phyloP scores from a whole-genome alignment of 2,113 vertebrate species.

The Daphoenositta chrysoptera region DNA sequence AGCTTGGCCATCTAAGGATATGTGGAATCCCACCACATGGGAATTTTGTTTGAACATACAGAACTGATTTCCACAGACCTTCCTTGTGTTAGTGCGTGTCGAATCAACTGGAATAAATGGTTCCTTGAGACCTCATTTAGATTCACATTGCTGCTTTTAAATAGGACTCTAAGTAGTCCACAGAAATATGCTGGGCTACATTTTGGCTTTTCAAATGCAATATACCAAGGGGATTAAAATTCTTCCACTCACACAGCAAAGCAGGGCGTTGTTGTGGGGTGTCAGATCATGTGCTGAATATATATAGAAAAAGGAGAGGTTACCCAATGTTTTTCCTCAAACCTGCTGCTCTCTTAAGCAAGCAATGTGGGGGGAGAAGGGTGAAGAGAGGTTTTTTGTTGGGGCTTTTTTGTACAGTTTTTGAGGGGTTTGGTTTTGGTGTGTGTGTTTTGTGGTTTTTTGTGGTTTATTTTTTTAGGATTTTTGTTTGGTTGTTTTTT shows the following conservation, averaged over 20 bases:
- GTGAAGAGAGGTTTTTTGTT: not conserved
- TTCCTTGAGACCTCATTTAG: not conserved
- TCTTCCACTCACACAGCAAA: not conserved
- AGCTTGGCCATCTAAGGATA: not conserved
- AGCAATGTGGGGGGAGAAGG: rapidly evolving
- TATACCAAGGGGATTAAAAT: not conserved
- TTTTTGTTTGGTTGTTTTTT: no score
- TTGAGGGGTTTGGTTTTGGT: not conserved
- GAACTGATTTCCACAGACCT: not conserved
- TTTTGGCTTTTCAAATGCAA: not conserved
- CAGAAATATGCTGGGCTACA: not conserved
- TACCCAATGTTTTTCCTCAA: not conserved
- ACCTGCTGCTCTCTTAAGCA: not conserved
- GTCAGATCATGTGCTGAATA: not conserved
- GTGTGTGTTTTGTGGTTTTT: not conserved
- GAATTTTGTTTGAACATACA: not conserved
- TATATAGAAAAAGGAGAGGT: not conserved
- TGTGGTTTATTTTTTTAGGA: not conserved
- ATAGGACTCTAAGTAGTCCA: not conserved
- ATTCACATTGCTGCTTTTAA: not conserved
- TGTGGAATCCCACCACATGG: not conserved
- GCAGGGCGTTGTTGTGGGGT: rapidly evolving
- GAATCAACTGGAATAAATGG: not conserved
- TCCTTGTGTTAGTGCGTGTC: rapidly evolving
- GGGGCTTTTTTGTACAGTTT: not conserved